phyloP scores from a whole-genome alignment of 2,113 vertebrate genomes.

The Halichoerus grypus region DNA sequence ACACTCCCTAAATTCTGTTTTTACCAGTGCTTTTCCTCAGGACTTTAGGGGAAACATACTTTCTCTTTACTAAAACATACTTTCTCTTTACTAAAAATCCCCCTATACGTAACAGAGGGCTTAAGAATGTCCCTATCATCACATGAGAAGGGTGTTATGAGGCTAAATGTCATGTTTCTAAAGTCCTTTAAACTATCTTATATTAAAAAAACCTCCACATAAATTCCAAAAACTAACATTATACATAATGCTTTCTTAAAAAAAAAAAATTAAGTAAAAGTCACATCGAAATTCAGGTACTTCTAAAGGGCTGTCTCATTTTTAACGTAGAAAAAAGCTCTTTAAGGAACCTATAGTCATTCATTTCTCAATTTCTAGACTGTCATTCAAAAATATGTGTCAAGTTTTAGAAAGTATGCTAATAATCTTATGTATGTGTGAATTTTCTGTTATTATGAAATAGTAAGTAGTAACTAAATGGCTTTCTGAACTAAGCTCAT shows the following conservation, averaged over 20 bases:
- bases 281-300: not conserved
- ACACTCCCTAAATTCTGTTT: not conserved
- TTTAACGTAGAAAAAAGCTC: not conserved
- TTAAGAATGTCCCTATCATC: not conserved
- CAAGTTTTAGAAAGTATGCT: not conserved
- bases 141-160: not conserved
- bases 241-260: not conserved
- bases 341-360: not conserved
- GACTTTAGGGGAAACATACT: not conserved
- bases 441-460: not conserved
- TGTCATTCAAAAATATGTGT: not conserved
- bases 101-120: not conserved
- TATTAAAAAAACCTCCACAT: not conserved
- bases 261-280: not conserved
- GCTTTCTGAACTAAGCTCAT: not conserved
- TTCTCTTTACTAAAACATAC: not conserved
- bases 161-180: not conserved
- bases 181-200: constrained; percentile 6
- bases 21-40: not conserved
- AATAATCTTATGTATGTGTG: not conserved
- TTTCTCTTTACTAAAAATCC: not conserved
- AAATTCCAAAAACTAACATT: not conserved
- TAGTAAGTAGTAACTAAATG: not conserved
- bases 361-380: not conserved
- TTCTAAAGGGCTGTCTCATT: not conserved